A percentile compares a stretch with the other conserved stretches of the same genome.
Conservation (phyloP, 2,888 invertebrate species). For the Eupithecia vulgata region DNA sequence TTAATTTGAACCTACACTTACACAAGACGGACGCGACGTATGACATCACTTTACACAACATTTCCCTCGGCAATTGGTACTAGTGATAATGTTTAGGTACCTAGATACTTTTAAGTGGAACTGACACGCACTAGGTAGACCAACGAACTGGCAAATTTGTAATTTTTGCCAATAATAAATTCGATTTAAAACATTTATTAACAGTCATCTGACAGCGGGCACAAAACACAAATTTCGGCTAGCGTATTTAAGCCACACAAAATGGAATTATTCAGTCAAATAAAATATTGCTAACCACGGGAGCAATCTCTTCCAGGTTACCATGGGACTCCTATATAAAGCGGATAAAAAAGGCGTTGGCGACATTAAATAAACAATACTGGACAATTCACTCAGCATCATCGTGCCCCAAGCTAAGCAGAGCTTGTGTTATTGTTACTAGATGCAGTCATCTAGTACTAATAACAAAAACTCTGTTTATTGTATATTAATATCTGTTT, state of each 20-base stretch:
- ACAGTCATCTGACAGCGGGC: not conserved
- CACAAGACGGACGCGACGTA: not conserved
- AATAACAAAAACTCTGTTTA: too few relatives aligned
- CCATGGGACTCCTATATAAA: not conserved
- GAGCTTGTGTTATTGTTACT: not conserved
- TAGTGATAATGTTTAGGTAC: not conserved
- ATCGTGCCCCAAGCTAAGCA: not conserved
- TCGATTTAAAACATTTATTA: not conserved
- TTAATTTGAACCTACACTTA: too few relatives aligned
- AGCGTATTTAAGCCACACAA: not conserved
- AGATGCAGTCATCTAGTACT: too few relatives aligned
- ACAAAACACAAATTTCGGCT: not conserved
- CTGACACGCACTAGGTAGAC: not conserved
- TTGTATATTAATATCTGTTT: too few relatives aligned
- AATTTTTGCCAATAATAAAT: not conserved
- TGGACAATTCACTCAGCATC: not conserved
- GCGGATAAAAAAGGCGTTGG: not conserved
- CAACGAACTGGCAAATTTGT: not conserved
- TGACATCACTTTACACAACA: not conserved
- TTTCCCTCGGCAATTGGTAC: conserved; percentile 5
- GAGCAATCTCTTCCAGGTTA: not conserved
- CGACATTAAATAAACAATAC: not conserved
- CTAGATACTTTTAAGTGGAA: not conserved
- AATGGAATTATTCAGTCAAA: not conserved
- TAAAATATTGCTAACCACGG: not conserved